A percentile compares a stretch with the other conserved stretches of the same genome.
Conservation (phyloP, 2,888 invertebrate genomes). For the Phalera bucephala region DNA sequence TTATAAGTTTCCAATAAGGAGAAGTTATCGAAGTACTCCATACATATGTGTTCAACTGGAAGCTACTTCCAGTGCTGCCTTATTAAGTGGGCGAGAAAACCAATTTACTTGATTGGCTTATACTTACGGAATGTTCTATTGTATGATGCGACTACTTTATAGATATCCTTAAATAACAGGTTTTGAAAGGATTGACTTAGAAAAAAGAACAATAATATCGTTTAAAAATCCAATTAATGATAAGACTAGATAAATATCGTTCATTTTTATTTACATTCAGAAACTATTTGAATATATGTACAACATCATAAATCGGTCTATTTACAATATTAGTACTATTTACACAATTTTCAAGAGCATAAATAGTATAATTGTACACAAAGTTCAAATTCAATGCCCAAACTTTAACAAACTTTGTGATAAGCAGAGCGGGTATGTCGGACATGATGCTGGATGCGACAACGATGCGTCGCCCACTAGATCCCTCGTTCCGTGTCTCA, state of each 20-base stretch:
- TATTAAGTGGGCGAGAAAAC: slow-evolving; percentile 27
- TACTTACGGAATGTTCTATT: slow-evolving; percentile 20
- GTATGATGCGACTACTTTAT: slow-evolving; percentile 4
- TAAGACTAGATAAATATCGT: slow-evolving; percentile 32
- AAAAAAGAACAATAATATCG: neutral
- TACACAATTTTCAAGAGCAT: slow-evolving; percentile 18
- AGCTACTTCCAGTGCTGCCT: slow-evolving; percentile 6
- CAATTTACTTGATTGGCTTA: slow-evolving; percentile 36
- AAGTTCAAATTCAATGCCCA: too few species aligned
- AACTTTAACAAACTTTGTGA: too few species aligned
- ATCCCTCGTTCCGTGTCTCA: slow-evolving; percentile 60
- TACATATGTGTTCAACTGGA: neutral
- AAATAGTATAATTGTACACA: too few species aligned
- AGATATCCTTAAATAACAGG: too few species aligned
- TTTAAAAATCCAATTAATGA: slow-evolving; percentile 31
- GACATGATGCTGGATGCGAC: slow-evolving; percentile 87
- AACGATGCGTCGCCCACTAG: slow-evolving; percentile 81
- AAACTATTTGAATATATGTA: too few species aligned
- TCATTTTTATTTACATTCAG: slow-evolving; percentile 38
- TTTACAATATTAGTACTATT: slow-evolving; percentile 30
- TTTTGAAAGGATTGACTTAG: neutral
- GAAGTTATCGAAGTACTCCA: too few species aligned
- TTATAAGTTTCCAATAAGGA: too few species aligned
- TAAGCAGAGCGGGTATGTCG: slow-evolving; percentile 72
- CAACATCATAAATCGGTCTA: slow-evolving; percentile 32